Base-by-base conservation (phyloP, 2,113 vertebrate species). In the Chloroceryle aenea region DNA sequence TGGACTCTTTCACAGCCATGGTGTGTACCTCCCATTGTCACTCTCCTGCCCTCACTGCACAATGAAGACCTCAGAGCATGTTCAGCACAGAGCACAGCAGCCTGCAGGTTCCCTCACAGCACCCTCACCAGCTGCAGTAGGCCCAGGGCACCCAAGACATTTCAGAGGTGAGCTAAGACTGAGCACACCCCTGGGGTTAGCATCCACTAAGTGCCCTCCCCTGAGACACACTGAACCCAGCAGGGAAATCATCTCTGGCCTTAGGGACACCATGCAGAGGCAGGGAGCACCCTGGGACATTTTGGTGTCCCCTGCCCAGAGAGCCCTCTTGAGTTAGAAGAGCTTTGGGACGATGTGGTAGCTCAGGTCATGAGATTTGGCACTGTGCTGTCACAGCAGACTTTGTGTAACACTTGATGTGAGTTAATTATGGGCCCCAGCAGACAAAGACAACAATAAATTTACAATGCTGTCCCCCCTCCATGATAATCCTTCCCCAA, bases 391-490 rank as follows among this genome's bases (percentile, higher is more conserved):
- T 36, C 25, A 34, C 26, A 36, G 58, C 48, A 78, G 34, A 47
- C 12, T 29, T 4, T 38, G 30, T 88, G 15, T 63, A 52, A 75
- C 25, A 76, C 43, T 19, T 48, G 26, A 0, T 14, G 15, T 47
- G 23, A 36, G 23, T 94, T 79, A 87, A 85, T 74, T 47, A 59
- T 11, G 52, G 61, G 29, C 26, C 36, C 38, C 25, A 89, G 68
- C 64, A 48, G 43, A 52, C 59, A 92, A 84, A 73, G 72, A 84
- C 84, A 91, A 90, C 93, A 92, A 90, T 47, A 91, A 93, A 96
- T 42, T 93, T 72, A 75, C 14, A 47, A 4, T 2, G 4, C 5
- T 80, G 7, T 74, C 40, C 9, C 38, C 26, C 23, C 21, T 90
- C 68, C 47, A 52, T 43, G 36, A 9, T 58, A 85, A 32, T 12